Evolutionary conservation across 2,113 vertebrate species (phyloP).

Genomic region (Alethe diademata): DNA sequence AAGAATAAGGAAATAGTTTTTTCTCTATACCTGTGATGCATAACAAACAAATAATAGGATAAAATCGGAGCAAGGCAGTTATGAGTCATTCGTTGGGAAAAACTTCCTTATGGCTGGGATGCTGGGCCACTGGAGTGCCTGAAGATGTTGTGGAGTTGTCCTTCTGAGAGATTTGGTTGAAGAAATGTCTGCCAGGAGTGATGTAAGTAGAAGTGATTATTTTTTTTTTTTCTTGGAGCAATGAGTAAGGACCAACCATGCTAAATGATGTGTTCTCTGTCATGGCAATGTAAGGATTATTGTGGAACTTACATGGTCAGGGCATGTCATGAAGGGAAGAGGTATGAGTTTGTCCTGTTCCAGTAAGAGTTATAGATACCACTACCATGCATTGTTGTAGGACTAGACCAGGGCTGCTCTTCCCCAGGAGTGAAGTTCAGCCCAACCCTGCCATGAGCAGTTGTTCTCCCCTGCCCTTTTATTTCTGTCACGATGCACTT

Average conservation of each 20-base stretch:
- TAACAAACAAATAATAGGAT: not conserved
- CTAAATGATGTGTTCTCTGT: not conserved
- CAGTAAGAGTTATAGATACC: not conserved
- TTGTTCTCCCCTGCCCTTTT: not conserved
- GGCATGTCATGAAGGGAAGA: not conserved
- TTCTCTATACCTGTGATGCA: not conserved
- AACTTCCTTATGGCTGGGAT: not conserved
- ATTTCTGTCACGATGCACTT: not conserved
- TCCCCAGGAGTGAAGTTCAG: not conserved
- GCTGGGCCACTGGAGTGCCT: not conserved
- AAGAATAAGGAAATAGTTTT: not conserved
- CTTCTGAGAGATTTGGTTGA: not conserved
- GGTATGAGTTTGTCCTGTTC: not conserved
- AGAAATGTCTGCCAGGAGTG: not conserved
- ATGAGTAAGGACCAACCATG: not conserved
- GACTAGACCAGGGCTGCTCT: not conserved
- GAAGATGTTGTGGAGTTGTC: not conserved
- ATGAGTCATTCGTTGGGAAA: not conserved
- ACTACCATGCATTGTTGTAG: not conserved
- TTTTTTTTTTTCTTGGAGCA: not conserved
- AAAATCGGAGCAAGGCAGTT: not conserved
- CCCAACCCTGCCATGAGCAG: rapidly evolving
- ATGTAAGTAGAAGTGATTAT: not conserved
- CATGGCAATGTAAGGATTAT: not conserved
- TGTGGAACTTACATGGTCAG: not conserved